Evolutionary conservation across 37 sponge, comb jelly and placozoan species (phyloP), one percentile per base, ranked within the genome.

Genomic region (Oscarella lobularis): DNA sequence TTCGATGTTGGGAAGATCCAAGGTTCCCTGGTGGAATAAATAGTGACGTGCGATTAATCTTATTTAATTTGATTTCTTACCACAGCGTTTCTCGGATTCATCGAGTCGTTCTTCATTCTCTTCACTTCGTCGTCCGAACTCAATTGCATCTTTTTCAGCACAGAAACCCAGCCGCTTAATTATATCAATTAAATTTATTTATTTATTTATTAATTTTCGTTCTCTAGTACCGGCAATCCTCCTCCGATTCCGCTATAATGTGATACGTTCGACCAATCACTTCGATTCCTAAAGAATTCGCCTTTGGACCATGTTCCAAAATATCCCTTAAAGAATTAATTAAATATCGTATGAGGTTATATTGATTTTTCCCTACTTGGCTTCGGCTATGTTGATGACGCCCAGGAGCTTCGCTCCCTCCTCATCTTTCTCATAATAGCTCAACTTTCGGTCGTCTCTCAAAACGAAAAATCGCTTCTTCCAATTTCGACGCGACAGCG

Each of bases 381-480:
- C 86, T 55, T 85, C 83, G 3, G 67, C 83, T 40, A 90, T 82
- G 37, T 90, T 84, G 67, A 90, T 86, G 67, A 80, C 84, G 34
- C 87, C 87, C 0, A 71, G 31, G 5, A 20, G 71, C 31, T 20
- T 5, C 4, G 31, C 6, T 4, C 71, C 31, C 71, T 68, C 71
- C 71, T 68, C 81, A 32, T 81, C 77, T 29, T 20, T 72, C 29
- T 81, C 82, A 35, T 54, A 77, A 73, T 96, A 96, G 78, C 80
- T 90, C 34, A 96, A 78, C 0, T 77, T 85, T 40, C 79, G 81
- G 4, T 78, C 71, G 20, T 48, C 89, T 6, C 86, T 86, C 37
- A 96, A 78, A 20, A 93, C 90, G 85, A 96, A 96, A 84, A 82
- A 96, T 2, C 92, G 84, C 39, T 75, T 67, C 81, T 82, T 84